These are phyloP conservation scores for Zeuzera pyrina DNA, from an alignment of 2,888 invertebrate species.

Conservation along the genomic window DNA sequence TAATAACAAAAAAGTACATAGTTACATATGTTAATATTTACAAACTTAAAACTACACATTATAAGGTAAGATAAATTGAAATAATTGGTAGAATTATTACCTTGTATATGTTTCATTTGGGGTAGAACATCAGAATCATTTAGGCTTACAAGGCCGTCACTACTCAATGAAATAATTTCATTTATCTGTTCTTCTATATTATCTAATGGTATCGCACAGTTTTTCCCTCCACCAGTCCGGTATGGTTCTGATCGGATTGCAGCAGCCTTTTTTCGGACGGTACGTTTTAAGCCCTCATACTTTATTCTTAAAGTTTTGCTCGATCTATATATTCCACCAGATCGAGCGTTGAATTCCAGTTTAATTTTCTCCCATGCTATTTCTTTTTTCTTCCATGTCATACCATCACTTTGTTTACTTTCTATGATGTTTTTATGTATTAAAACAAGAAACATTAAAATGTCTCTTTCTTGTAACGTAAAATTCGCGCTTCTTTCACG, in stretches of 20 bases:
- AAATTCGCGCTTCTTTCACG: conserved; percentile 1
- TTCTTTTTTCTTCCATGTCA: conserved; percentile 1
- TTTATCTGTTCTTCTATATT: neutral
- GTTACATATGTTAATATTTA: too few species aligned
- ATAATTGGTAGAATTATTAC: neutral
- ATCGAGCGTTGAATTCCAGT: conserved; percentile 6
- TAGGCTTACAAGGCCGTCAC: neutral
- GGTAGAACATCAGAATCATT: neutral
- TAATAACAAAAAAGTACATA: too few species aligned
- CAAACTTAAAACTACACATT: too few species aligned
- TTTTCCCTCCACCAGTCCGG: conserved; percentile 2
- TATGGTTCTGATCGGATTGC: conserved; percentile 5
- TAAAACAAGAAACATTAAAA: neutral
- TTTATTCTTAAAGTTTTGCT: neutral
- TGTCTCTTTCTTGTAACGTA: conserved; percentile 1
- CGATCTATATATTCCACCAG: conserved; percentile 4
- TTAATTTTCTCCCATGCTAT: conserved; percentile 3
- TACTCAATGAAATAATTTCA: neutral
- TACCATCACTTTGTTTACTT: neutral
- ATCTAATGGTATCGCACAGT: neutral
- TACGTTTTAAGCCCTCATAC: conserved; percentile 7
- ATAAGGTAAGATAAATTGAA: too few species aligned
- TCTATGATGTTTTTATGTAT: neutral
- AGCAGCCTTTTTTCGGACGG: conserved; percentile 6
- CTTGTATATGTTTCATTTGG: neutral